Conservation (phyloP, 2,797 vertebrate species). For the Stomatorhinus walkeri region DNA sequence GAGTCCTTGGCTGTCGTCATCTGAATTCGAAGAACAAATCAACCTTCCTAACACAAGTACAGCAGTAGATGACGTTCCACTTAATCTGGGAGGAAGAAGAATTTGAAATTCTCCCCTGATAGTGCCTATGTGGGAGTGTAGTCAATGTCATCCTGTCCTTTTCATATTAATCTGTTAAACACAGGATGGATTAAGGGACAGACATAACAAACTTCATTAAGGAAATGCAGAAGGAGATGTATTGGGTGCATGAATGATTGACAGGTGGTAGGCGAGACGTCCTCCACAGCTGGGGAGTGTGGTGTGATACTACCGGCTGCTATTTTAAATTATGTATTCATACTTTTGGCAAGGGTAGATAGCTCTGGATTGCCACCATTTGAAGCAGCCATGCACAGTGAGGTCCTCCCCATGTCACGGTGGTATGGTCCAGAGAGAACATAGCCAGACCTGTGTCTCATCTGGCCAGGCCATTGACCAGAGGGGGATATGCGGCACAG, state of each 20-base stretch:
- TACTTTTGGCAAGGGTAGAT: background rate
- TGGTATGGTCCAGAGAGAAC: background rate
- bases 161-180: background rate
- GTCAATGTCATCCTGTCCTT: background rate
- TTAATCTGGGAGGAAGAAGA: background rate
- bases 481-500: background rate
- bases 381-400: background rate
- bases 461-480: background rate
- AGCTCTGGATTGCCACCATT: background rate
- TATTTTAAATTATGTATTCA: background rate
- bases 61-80: background rate
- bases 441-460: background rate
- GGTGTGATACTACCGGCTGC: background rate
- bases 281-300: background rate
- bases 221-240: background rate
- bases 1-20: background rate
- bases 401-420: background rate
- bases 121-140: background rate
- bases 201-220: background rate
- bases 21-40: background rate
- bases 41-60: background rate
- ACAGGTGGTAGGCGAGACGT: background rate
- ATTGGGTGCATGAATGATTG: background rate
- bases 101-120: background rate
- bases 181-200: background rate